These are phyloP conservation scores for Centropus unirufus DNA, from an alignment of 2,113 vertebrate species.

Conservation along the genomic window DNA sequence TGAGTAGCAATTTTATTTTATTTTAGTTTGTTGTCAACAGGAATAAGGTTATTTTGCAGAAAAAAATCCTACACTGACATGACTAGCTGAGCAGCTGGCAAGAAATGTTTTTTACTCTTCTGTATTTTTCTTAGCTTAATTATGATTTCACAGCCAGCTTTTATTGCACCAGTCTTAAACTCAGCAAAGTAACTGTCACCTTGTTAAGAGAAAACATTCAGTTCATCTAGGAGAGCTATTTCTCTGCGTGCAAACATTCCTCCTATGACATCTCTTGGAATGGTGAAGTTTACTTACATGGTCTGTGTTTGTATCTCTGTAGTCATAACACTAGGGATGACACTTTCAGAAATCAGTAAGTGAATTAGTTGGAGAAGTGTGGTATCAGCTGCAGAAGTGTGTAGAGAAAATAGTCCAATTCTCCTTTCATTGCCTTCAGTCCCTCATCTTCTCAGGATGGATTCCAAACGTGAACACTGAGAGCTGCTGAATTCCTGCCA, in stretches of 20 bases:
- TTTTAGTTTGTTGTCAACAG: background rate
- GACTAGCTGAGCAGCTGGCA: background rate
- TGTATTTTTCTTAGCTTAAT: constrained; percentile 13
- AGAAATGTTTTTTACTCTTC: background rate
- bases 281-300: background rate
- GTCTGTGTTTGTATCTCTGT: background rate
- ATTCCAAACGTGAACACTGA: constrained; percentile 22
- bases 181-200: background rate
- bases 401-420: constrained; percentile 23
- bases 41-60: background rate
- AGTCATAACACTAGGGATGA: background rate
- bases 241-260: background rate
- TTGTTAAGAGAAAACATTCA: background rate
- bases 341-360: background rate
- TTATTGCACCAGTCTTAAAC: background rate
- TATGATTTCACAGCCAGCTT: background rate
- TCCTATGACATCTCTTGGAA: background rate
- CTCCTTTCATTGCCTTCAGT: background rate
- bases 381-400: constrained; percentile 11
- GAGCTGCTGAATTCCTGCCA: constrained; percentile 35
- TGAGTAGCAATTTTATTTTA: background rate
- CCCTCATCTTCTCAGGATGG: background rate
- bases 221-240: background rate
- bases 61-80: background rate
- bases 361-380: constrained; percentile 9